Percentiles rank a stretch among this genome's conserved stretches.
Evolutionary conservation across 53 echinoderm and acorn worm species (phyloP).

Genomic region (Holothuria leucospilota): DNA sequence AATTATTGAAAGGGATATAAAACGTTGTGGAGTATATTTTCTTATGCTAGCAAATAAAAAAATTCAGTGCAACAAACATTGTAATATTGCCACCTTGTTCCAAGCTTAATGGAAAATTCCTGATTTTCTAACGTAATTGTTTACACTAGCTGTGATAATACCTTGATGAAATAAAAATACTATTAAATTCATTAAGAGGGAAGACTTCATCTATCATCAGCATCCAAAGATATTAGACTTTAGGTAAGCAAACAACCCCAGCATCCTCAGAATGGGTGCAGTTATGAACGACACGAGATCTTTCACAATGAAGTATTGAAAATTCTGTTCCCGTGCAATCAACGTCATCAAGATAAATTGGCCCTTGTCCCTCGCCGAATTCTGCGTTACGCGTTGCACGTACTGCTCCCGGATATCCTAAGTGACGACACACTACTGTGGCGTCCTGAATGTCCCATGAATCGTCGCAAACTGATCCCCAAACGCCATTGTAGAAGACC

Average conservation of each 20-base stretch:
- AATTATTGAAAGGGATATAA: too few species aligned
- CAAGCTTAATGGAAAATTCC: too few species aligned
- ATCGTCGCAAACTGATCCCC: constrained; percentile 56
- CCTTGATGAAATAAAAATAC: too few species aligned
- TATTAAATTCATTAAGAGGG: too few species aligned
- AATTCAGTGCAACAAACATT: too few species aligned
- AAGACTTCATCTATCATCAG: background rate
- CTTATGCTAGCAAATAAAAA: too few species aligned
- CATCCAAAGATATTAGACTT: background rate
- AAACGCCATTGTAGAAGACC: constrained; percentile 13
- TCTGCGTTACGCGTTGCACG: background rate
- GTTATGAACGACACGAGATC: constrained; percentile 19
- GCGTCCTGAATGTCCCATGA: constrained; percentile 26
- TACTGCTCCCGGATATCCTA: constrained; percentile 9
- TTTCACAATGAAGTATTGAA: too few species aligned
- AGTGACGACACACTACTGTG: constrained; percentile 14
- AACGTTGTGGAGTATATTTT: too few species aligned
- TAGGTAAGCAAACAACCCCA: constrained; percentile 56
- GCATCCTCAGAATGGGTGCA: constrained; percentile 68
- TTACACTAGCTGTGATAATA: too few species aligned
- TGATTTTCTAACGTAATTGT: too few species aligned
- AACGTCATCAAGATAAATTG: constrained; percentile 35
- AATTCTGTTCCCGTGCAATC: background rate
- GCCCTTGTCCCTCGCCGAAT: constrained; percentile 25
- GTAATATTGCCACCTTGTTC: too few species aligned